Conservation (phyloP, 2,113 vertebrate genomes). For the Laterallus jamaicensis region DNA sequence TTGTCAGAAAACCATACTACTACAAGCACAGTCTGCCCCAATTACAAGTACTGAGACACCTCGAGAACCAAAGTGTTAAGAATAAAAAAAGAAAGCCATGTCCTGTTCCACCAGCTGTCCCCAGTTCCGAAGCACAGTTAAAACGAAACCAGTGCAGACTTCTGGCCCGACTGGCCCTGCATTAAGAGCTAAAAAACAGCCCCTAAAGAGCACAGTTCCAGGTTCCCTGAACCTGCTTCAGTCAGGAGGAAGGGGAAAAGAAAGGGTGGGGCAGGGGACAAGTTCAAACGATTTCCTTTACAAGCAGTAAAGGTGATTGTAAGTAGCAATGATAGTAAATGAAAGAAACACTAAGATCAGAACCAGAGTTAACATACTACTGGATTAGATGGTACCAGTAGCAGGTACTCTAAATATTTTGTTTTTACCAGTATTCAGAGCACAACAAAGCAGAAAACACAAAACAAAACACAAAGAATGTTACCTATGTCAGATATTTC, state of each 20-base stretch:
- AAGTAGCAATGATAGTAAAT: neutral
- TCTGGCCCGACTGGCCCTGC: neutral
- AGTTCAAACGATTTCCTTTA: neutral
- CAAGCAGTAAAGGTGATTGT: neutral
- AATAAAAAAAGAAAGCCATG: no score
- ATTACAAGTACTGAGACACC: neutral
- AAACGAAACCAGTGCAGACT: neutral
- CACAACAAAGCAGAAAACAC: neutral
- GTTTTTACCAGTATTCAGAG: neutral
- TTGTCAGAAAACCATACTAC: neutral
- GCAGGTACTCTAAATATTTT: neutral
- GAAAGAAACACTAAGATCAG: neutral
- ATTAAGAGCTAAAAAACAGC: neutral
- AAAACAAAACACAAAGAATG: conserved; percentile 2
- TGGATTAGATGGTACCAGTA: neutral
- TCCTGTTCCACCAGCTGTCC: neutral
- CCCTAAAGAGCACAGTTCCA: neutral
- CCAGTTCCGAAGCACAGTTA: neutral
- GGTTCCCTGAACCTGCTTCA: neutral
- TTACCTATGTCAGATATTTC: conserved; percentile 19
- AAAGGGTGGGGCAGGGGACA: neutral
- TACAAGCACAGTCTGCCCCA: neutral
- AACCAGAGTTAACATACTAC: neutral
- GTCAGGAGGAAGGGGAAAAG: neutral
- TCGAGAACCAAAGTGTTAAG: neutral